These are phyloP conservation scores for Lypha dubia DNA, from an alignment of 2,888 invertebrate genomes.

Conservation along the genomic window DNA sequence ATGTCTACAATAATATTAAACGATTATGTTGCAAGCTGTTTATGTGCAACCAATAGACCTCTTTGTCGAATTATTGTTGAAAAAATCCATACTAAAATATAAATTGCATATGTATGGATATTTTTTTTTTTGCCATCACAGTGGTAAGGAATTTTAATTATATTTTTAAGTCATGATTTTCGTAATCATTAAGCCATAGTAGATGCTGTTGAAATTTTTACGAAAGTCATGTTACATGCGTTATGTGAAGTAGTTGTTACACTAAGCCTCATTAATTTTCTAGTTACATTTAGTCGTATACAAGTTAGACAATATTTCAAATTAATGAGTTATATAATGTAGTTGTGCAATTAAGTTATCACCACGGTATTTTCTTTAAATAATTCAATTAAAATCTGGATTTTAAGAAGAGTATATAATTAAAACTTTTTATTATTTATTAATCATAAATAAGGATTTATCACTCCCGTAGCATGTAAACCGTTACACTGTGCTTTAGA, in stretches of 20 bases:
- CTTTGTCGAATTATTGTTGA: constrained; percentile 52
- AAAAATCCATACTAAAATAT: too few relatives aligned
- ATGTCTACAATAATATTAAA: constrained; percentile 57
- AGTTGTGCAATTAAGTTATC: too few relatives aligned
- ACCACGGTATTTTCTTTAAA: too few relatives aligned
- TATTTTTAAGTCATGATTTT: neutral
- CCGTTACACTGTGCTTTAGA: constrained; percentile 40
- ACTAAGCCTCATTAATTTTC: too few relatives aligned
- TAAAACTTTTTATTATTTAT: too few relatives aligned
- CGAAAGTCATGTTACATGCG: neutral
- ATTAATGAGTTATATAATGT: too few relatives aligned
- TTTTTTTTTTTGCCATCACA: constrained; percentile 26
- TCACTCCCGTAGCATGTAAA: neutral
- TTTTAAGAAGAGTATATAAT: too few relatives aligned
- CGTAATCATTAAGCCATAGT: neutral
- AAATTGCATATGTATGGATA: constrained; percentile 1
- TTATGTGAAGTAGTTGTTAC: too few relatives aligned
- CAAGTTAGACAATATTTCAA: too few relatives aligned
- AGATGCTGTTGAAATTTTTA: neutral
- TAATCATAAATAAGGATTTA: too few relatives aligned
- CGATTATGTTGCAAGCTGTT: constrained; percentile 66
- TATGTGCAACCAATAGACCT: constrained; percentile 63
- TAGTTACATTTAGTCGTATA: too few relatives aligned
- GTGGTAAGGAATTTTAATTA: neutral
- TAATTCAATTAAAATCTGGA: too few relatives aligned